Evolutionary conservation across 2,888 invertebrate genomes (phyloP), one percentile per base, ranked within the genome.

Genomic region (Orchesella flavescens): DNA sequence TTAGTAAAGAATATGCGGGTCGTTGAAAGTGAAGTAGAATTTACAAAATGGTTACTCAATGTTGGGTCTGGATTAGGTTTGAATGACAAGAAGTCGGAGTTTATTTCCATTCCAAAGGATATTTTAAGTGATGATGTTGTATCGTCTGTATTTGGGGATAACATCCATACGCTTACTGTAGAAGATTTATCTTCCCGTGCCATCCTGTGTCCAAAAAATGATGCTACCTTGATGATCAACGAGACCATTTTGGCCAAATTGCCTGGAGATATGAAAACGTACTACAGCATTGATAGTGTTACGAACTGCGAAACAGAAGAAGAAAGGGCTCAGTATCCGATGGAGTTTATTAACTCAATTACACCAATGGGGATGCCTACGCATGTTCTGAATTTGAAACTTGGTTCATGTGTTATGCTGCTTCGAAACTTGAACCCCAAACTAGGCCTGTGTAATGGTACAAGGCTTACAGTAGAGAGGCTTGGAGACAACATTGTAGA

Each of bases 391-490:
- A 74, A 46, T 1, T 68, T 88, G 13, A 88, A 88, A 53, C 66
- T 77, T 13, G 88, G 87, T 24, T 71, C 66, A 23, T 69, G 86
- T 43, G 74, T 86, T 12, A 86, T 87, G 80, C 79, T 88, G 1
- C 61, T 87, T 1, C 44, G 87, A 53, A 88, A 87, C 63, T 17
- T 88, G 2, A 77, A 87, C 55, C n/a, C 76, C 1, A 80, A 77
- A 17, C 53, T 72, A 3, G 86, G 87, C 7, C 61, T 88, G 5
- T 86, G 85, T 61, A 87, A 87, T 44, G 86, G 87, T 13, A 84
- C 86, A 2, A 57, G 88, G 59, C 43, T 88, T 15, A 73, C 82
- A 15, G 78, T 88, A 10, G 71, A 53, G 21, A 21, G 21, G 0
- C 19, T 87, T 10, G 23, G 53, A 5, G 9, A 15, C 12, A 57